A percentile compares a stretch with the other conserved stretches of the same genome.
Conservation (phyloP, 2,113 vertebrate species). For the Spea multiplicata region DNA sequence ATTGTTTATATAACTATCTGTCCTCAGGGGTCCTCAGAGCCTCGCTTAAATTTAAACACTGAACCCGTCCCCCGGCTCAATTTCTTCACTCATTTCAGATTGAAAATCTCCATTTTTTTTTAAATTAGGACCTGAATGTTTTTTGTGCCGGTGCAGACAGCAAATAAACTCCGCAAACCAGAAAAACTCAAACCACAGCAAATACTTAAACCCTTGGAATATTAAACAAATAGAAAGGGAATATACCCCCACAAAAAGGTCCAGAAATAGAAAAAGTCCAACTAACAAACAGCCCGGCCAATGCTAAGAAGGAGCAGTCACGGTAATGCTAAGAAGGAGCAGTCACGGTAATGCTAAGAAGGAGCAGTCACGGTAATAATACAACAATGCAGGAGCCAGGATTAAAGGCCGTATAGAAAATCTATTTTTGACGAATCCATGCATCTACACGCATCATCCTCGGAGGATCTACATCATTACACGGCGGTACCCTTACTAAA, state of each 20-base stretch:
- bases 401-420: too few species aligned
- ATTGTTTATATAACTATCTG: not conserved
- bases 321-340: too few species aligned
- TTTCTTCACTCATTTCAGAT: not conserved
- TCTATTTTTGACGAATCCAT: too few species aligned
- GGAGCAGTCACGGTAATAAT: too few species aligned
- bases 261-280: not conserved
- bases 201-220: not conserved
- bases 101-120: too few species aligned
- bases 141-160: not conserved
- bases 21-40: not conserved
- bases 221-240: not conserved
- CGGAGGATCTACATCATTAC: too few species aligned
- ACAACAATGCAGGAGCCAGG: too few species aligned
- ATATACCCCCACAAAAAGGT: not conserved
- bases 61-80: not conserved
- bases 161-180: conserved; percentile 1
- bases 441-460: too few species aligned
- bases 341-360: too few species aligned
- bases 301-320: not conserved
- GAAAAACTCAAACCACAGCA: conserved; percentile 1
- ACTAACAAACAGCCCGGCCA: not conserved
- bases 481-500: too few species aligned
- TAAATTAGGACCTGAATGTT: not conserved
- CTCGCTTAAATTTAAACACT: not conserved